A percentile compares a stretch with the other conserved stretches of the same genome.
Conservation (phyloP, 1,140 invertebrate genomes). For the Agrypnia vestita region DNA sequence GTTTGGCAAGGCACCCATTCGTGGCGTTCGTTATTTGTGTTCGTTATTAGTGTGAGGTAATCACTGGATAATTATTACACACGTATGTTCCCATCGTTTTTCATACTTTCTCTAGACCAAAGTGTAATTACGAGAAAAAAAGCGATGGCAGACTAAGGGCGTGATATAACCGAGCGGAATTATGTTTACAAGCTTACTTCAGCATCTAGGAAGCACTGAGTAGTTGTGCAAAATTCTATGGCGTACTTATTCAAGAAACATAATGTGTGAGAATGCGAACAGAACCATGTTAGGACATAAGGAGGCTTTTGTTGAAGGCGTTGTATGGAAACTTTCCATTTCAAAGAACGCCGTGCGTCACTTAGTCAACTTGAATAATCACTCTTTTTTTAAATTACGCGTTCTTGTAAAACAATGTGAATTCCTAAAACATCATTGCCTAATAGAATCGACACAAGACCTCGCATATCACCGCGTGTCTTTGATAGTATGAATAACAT, state of each 20-base stretch:
- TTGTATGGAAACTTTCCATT: slow-evolving; percentile 34
- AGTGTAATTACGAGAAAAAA: too few species aligned
- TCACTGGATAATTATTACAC: too few species aligned
- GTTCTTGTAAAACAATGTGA: slow-evolving; percentile 10
- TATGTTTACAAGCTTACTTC: background rate
- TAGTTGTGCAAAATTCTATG: background rate
- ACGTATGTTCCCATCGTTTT: too few species aligned
- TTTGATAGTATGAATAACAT: too few species aligned
- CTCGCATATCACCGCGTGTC: too few species aligned
- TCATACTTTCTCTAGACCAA: too few species aligned
- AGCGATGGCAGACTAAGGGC: background rate
- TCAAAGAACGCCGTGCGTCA: slow-evolving; percentile 21
- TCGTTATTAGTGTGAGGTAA: too few species aligned
- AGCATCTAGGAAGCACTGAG: background rate
- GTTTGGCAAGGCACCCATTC: too few species aligned
- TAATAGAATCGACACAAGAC: background rate
- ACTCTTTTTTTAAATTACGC: slow-evolving; percentile 13
- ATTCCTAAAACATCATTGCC: slow-evolving; percentile 2
- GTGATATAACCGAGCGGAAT: background rate
- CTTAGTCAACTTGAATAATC: slow-evolving; percentile 13
- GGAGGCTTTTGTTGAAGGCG: background rate
- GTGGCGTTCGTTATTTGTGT: too few species aligned
- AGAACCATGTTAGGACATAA: slow-evolving; percentile 14
- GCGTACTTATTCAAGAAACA: background rate
- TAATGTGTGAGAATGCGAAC: slow-evolving; percentile 15